These are phyloP conservation scores for Notocelia uddmanniana DNA, from an alignment of 2,888 invertebrate genomes.

Conservation along the genomic window DNA sequence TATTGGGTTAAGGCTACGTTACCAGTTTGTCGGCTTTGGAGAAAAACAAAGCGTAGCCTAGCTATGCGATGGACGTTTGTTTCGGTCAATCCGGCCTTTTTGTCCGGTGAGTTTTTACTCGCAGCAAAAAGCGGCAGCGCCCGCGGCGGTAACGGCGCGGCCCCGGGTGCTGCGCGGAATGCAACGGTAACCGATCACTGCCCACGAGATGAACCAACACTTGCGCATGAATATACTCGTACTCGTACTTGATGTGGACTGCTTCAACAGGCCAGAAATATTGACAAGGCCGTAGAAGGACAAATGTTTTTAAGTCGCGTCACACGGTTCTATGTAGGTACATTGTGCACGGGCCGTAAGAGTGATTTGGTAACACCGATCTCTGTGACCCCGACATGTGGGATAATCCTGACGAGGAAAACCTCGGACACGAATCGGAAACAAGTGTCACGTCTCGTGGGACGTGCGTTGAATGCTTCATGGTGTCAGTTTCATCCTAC, in stretches of 20 bases:
- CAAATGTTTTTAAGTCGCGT: neutral
- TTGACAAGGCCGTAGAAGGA: neutral
- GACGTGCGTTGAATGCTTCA: slow-evolving; percentile 12
- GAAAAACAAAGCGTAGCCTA: neutral
- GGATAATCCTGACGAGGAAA: neutral
- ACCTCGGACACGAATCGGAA: slow-evolving; percentile 1
- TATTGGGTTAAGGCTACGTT: neutral
- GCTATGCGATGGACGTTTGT: neutral
- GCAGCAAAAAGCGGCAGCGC: slow-evolving; percentile 35
- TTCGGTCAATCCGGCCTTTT: slow-evolving; percentile 27
- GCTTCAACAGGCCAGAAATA: neutral
- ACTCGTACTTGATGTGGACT: neutral
- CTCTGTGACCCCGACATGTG: neutral
- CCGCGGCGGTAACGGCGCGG: slow-evolving; percentile 29
- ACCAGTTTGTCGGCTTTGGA: neutral
- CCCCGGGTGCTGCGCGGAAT: slow-evolving; percentile 19
- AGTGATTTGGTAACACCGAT: neutral
- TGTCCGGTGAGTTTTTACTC: slow-evolving; percentile 13
- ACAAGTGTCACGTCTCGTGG: neutral
- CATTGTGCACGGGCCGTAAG: too few relatives aligned
- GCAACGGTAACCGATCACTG: slow-evolving; percentile 40
- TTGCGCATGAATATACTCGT: neutral
- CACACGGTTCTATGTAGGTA: neutral
- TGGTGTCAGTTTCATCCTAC: neutral
- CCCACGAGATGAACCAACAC: slow-evolving; percentile 9